Conservation (phyloP, 1,140 invertebrate genomes). For the Gonioctena quinquepunctata region DNA sequence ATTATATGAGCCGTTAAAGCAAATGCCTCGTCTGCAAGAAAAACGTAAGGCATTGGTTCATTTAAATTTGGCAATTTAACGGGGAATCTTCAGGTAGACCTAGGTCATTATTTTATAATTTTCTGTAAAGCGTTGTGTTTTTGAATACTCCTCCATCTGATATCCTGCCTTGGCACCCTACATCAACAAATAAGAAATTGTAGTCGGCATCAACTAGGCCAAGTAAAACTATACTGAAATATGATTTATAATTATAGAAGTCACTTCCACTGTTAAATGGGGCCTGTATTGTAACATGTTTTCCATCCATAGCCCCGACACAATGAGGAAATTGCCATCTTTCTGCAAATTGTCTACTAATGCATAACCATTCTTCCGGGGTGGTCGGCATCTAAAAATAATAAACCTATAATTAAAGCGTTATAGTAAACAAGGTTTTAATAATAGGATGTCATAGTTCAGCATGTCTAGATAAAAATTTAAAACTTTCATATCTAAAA, state of each 20-base stretch:
- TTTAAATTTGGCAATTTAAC: background rate
- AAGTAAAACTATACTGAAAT: constrained; percentile 25
- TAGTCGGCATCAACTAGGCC: constrained; percentile 20
- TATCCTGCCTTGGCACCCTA: constrained; percentile 47
- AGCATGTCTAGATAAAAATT: too few species aligned
- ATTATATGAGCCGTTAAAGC: constrained; percentile 16
- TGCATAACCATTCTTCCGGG: background rate
- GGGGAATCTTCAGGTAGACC: constrained; percentile 25
- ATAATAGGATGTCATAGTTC: too few species aligned
- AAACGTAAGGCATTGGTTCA: constrained; percentile 4
- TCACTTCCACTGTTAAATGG: constrained; percentile 23
- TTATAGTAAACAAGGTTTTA: too few species aligned
- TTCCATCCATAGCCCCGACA: constrained; percentile 23
- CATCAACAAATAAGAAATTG: constrained; percentile 50
- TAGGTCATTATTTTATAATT: constrained; percentile 35
- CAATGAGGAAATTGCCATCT: constrained; percentile 18
- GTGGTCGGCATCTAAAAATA: background rate
- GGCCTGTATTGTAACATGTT: constrained; percentile 14
- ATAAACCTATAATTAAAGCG: too few species aligned
- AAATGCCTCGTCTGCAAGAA: constrained; percentile 22
- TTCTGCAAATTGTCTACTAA: constrained; percentile 3
- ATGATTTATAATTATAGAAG: constrained; percentile 23
- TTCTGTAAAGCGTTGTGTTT: constrained; percentile 30
- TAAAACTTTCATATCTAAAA: too few species aligned
- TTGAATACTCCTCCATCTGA: constrained; percentile 38